These are phyloP conservation scores for Actinia tenebrosa DNA, from an alignment of 64 coral and sea anemone genomes.

Conservation along the genomic window DNA sequence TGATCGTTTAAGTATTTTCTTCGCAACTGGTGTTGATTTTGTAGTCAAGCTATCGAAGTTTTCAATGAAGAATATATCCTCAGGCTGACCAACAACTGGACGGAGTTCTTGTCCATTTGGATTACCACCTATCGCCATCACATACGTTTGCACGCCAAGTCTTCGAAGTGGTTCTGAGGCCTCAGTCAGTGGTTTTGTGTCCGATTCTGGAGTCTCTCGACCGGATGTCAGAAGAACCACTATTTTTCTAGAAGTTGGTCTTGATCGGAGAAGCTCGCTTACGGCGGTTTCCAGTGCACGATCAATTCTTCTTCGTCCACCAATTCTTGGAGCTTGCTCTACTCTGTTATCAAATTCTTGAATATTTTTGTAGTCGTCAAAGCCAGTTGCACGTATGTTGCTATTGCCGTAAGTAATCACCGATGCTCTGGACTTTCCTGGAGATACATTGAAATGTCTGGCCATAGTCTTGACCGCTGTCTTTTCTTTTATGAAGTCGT, in stretches of 20 bases:
- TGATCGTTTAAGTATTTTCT: conserved; percentile 2
- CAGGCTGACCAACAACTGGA: conserved; percentile 18
- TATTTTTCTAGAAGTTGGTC: conserved; percentile 47
- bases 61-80: conserved; percentile 39
- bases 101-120: conserved; percentile 34
- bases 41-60: background rate
- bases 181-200: conserved; percentile 21
- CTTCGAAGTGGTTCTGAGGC: conserved; percentile 19
- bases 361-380: conserved; percentile 22
- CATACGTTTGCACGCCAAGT: conserved; percentile 19
- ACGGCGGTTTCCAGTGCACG: conserved; percentile 39
- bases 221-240: conserved; percentile 55
- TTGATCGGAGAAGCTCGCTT: conserved; percentile 36
- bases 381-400: conserved; percentile 6
- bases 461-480: conserved; percentile 38
- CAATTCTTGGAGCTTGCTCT: conserved; percentile 22
- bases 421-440: conserved; percentile 46
- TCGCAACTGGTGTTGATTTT: background rate
- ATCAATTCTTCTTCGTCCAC: conserved; percentile 47
- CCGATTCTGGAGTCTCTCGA: background rate
- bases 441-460: conserved; percentile 46
- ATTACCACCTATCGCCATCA: conserved; percentile 32
- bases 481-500: conserved; percentile 53
- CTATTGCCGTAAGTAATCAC: conserved; percentile 33
- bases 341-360: conserved; percentile 35